Conservation (phyloP, 2,888 invertebrate genomes). For the Pocota personata region DNA sequence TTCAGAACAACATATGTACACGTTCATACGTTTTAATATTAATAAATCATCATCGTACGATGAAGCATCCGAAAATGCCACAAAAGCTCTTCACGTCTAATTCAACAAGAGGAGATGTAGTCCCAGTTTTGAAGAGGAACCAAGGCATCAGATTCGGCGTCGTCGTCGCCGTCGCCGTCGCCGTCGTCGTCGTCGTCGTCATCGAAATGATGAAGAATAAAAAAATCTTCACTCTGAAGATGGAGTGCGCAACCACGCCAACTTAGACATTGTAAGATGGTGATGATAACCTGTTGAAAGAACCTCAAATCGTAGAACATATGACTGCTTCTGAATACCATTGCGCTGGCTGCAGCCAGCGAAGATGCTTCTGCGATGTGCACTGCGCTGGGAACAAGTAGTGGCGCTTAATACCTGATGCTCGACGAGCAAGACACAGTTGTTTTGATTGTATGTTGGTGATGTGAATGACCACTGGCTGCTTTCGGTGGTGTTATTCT, state of each 20-base stretch:
- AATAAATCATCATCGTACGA: slow-evolving; percentile 52
- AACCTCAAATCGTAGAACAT: slow-evolving; percentile 42
- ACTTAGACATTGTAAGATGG: slow-evolving; percentile 54
- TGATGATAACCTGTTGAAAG: slow-evolving; percentile 54
- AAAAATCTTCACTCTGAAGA: slow-evolving; percentile 38
- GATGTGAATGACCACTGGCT: slow-evolving; percentile 45
- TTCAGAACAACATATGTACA: slow-evolving; percentile 34
- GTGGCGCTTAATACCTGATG: slow-evolving; percentile 66
- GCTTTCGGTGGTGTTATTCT: slow-evolving; percentile 53
- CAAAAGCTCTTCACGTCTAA: slow-evolving; percentile 72
- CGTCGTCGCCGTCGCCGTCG: slow-evolving; percentile 32
- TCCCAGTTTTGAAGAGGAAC: slow-evolving; percentile 53
- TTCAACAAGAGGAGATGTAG: slow-evolving; percentile 66
- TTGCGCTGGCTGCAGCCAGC: slow-evolving; percentile 18
- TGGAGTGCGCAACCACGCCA: slow-evolving; percentile 48
- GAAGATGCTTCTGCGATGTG: slow-evolving; percentile 36
- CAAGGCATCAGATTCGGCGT: slow-evolving; percentile 62
- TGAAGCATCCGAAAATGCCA: slow-evolving; percentile 59
- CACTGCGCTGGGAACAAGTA: slow-evolving; percentile 34
- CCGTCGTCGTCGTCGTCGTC: slow-evolving; percentile 46
- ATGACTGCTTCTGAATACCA: slow-evolving; percentile 59
- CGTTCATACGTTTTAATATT: slow-evolving; percentile 47
- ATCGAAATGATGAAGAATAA: slow-evolving; percentile 30
- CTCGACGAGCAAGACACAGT: slow-evolving; percentile 15
- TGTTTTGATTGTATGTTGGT: slow-evolving; percentile 45